Evolutionary conservation across 2,888 invertebrate species (phyloP).

Genomic region (Nasonovia ribisnigri): DNA sequence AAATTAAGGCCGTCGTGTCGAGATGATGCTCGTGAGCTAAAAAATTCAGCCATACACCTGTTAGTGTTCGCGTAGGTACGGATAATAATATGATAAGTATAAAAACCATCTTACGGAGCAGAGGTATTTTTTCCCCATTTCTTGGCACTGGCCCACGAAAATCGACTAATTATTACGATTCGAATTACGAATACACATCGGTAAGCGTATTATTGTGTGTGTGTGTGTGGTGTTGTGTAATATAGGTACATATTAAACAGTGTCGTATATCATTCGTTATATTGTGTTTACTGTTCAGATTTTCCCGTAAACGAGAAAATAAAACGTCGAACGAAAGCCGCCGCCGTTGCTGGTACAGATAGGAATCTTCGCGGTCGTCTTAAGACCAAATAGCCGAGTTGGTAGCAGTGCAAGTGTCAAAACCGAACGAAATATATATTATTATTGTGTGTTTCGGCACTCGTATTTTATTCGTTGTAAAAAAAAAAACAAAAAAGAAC

Average conservation of each 20-base stretch:
- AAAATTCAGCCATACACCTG: background rate
- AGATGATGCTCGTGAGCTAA: background rate
- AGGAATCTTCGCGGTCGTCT: background rate
- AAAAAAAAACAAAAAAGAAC: background rate
- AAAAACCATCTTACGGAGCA: background rate
- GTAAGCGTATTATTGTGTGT: background rate
- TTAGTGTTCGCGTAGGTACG: background rate
- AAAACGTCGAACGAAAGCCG: background rate
- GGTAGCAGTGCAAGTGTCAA: background rate
- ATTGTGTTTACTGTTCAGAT: background rate
- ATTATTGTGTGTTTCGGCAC: background rate
- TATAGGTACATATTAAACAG: background rate
- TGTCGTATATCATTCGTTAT: background rate
- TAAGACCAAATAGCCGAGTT: background rate
- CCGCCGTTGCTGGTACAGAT: background rate
- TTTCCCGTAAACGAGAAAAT: background rate
- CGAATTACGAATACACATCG: background rate
- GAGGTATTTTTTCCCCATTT: background rate
- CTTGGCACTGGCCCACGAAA: constrained; percentile 19
- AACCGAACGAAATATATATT: background rate
- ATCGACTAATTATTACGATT: constrained; percentile 33
- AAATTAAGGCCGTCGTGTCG: constrained; percentile 29
- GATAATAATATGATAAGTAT: background rate
- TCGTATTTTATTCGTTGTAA: background rate
- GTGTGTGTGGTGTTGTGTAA: background rate